Evolutionary conservation across 2,113 vertebrate species (phyloP).

Genomic region (Nothocercus julius): DNA sequence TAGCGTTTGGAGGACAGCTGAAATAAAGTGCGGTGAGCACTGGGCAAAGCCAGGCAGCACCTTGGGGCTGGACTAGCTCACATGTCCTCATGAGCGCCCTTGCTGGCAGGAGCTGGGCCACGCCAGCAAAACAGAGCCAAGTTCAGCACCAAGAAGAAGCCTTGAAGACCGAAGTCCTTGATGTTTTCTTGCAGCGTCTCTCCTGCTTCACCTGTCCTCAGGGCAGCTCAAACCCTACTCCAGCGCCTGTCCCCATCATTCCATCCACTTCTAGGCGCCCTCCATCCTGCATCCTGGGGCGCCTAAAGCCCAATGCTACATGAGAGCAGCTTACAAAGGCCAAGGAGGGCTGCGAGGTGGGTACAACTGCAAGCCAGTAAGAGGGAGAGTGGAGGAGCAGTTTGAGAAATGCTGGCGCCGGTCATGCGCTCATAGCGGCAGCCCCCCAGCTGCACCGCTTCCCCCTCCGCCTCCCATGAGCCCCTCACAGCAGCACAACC

Average conservation of each 20-base stretch:
- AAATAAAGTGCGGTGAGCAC: not conserved
- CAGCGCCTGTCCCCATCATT: not conserved
- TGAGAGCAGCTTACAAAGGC: not conserved
- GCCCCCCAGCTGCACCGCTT: not conserved
- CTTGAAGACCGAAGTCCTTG: not conserved
- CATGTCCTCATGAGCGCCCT: not conserved
- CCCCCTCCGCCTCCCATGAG: not conserved
- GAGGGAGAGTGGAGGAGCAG: not conserved
- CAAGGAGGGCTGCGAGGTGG: not conserved
- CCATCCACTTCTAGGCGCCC: not conserved
- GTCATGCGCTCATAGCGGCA: not conserved
- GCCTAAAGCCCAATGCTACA: not conserved
- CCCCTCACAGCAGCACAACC: accelerated
- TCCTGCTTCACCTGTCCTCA: not conserved
- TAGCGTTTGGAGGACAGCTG: not conserved
- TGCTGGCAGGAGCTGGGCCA: accelerated
- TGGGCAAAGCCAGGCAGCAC: not conserved
- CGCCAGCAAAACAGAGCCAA: not conserved
- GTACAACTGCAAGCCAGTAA: accelerated
- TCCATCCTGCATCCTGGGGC: no score
- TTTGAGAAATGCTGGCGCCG: not conserved
- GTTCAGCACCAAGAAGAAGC: not conserved
- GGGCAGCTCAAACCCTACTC: not conserved
- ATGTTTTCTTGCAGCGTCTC: not conserved
- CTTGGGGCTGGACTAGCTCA: not conserved